Evolutionary conservation across 2,888 invertebrate species (phyloP).

Genomic region (Choristoneura rosaceana): DNA sequence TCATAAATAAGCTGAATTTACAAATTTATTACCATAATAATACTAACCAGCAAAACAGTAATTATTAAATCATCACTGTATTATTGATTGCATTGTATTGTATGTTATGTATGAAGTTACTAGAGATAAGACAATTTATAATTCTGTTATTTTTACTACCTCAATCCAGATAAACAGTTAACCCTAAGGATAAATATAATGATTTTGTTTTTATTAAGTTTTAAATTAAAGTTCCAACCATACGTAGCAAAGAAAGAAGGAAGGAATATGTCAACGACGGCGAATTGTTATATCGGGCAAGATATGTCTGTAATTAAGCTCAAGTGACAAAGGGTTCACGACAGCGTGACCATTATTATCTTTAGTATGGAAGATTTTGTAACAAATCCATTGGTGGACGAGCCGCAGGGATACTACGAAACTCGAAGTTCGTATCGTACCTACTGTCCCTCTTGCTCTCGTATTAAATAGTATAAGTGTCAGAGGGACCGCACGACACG

Average conservation of each 20-base stretch:
- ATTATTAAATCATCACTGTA: no score
- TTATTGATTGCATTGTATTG: no score
- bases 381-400: background rate
- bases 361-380: background rate
- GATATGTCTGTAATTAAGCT: background rate
- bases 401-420: no score
- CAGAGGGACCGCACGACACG: no score
- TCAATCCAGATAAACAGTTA: background rate
- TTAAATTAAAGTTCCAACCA: background rate
- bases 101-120: no score
- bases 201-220: background rate
- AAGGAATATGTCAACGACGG: background rate
- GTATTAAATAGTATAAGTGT: no score
- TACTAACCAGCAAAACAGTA: no score
- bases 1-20: background rate
- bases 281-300: background rate
- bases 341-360: constrained; percentile 19
- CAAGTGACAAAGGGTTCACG: constrained; percentile 17
- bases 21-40: background rate
- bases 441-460: no score
- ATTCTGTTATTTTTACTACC: background rate
- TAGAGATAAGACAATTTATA: no score
- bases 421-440: no score
- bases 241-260: background rate
- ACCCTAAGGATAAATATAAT: background rate